Evolutionary conservation across 2,888 invertebrate genomes (phyloP).

Genomic region (Buathra laborator): DNA sequence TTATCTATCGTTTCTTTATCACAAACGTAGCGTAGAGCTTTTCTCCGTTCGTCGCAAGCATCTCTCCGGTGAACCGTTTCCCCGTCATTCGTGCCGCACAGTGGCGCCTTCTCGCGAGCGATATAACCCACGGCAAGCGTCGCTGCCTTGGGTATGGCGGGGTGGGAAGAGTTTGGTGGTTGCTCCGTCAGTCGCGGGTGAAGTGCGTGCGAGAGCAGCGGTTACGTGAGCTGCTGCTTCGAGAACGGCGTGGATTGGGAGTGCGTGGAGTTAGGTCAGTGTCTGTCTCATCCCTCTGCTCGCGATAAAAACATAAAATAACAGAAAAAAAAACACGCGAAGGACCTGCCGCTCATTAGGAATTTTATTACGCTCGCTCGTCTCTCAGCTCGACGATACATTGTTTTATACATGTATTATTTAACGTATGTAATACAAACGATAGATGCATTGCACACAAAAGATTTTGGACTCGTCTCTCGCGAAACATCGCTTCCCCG

Average conservation of each 20-base stretch:
- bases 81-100: constrained; percentile 59
- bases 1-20: constrained; percentile 4
- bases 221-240: constrained; percentile 77
- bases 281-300: constrained; percentile 52
- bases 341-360: constrained; percentile 31
- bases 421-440: constrained; percentile 2
- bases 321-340: not conserved
- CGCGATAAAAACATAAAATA: not conserved
- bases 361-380: constrained; percentile 20
- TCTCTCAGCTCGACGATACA: constrained; percentile 23
- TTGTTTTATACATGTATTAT: constrained; percentile 43
- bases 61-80: constrained; percentile 53
- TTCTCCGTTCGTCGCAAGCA: constrained; percentile 22
- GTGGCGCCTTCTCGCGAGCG: constrained; percentile 76
- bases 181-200: constrained; percentile 80
- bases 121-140: constrained; percentile 68
- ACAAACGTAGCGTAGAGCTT: constrained; percentile 24
- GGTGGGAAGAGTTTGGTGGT: constrained; percentile 65
- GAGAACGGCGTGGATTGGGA: constrained; percentile 73
- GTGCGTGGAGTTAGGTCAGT: constrained; percentile 81
- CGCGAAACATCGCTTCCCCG: constrained; percentile 29
- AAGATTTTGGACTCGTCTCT: constrained; percentile 60
- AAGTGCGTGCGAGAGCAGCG: constrained; percentile 84
- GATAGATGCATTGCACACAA: constrained; percentile 7
- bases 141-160: constrained; percentile 26